Evolutionary conservation across 2,797 vertebrate species (phyloP), one percentile per base, ranked within the genome.

Genomic region (Erithacus rubecula): DNA sequence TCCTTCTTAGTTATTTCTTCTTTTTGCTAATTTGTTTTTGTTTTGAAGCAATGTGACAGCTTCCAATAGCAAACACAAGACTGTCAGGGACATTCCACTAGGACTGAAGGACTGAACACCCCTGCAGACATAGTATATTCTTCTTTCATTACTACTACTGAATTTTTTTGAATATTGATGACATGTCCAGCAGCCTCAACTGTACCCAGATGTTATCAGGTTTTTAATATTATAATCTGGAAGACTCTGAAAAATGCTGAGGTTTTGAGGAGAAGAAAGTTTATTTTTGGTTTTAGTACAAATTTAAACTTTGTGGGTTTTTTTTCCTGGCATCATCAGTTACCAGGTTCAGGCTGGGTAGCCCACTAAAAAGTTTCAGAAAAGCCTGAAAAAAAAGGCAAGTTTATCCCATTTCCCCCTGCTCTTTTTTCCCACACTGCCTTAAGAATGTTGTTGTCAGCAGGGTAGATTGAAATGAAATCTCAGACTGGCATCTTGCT

Each of bases 161-260:
- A 43, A 14, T 2, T 52, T 81, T 87, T 90, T 72, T 24, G 46
- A 94, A 69, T 58, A 47, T 8, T 64, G 76, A 93, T 36, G 88
- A 56, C 30, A 88, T 74, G 60, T 88, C 72, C 87, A 92, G 71
- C 62, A 63, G 37, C 46, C 60, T 96, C 87, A 96, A 82, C 43
- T 43, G 13, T 44, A 96, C 58, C 51, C 93, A 97, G 89, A 94
- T 86, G 65, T 84, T 93, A 94, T 15, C 47, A 52, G 67, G 52
- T n/a, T 88, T 96, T 91, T 81, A 94, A 77, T 59, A 55, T 2
- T 4, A 79, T 64, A 47, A 94, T 87, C 74, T 41, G 46, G 59
- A 95, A 12, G 51, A 90, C 83, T 87, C 53, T 43, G 77, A 36
- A 83, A 97, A 90, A 16, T 41, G 19, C 24, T 59, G 51, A 86